These are phyloP conservation scores for Drosophila quinaria DNA, from an alignment of 2,888 invertebrate genomes.

Conservation along the genomic window DNA sequence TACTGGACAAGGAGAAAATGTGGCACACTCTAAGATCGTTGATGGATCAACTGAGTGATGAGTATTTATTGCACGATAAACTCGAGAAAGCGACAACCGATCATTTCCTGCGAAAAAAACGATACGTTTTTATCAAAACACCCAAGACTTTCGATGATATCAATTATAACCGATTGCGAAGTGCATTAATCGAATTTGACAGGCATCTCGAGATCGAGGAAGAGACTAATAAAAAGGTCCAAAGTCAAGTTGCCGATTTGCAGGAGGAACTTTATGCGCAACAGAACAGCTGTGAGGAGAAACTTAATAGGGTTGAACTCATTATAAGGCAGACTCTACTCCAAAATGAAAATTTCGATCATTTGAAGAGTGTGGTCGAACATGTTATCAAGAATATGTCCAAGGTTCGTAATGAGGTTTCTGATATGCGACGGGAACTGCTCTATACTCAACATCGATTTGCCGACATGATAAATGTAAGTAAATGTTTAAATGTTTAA, in stretches of 20 bases:
- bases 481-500: no score
- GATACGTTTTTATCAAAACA: fast-evolving
- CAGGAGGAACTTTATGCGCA: not conserved
- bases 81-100: slow-evolving; percentile 13
- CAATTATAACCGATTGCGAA: slow-evolving; percentile 3
- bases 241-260: not conserved
- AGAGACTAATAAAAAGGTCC: fast-evolving
- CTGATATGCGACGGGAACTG: slow-evolving; percentile 24
- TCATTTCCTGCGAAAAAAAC: slow-evolving; percentile 25
- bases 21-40: not conserved
- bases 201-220: not conserved
- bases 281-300: not conserved
- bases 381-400: slow-evolving; percentile 28
- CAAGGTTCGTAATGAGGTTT: slow-evolving; percentile 29
- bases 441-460: slow-evolving; percentile 38
- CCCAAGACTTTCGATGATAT: fast-evolving
- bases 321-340: slow-evolving; percentile 19
- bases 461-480: slow-evolving; percentile 35
- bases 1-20: slow-evolving; percentile 45
- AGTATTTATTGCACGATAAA: fast-evolving
- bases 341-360: slow-evolving; percentile 9
- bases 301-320: not conserved
- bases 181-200: slow-evolving; percentile 31
- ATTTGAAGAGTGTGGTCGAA: not conserved
- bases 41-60: fast-evolving